Percentiles rank a stretch among this genome's conserved stretches.
phyloP scores from a whole-genome alignment of 2,797 vertebrate species.

The Falco novaeseelandiae region DNA sequence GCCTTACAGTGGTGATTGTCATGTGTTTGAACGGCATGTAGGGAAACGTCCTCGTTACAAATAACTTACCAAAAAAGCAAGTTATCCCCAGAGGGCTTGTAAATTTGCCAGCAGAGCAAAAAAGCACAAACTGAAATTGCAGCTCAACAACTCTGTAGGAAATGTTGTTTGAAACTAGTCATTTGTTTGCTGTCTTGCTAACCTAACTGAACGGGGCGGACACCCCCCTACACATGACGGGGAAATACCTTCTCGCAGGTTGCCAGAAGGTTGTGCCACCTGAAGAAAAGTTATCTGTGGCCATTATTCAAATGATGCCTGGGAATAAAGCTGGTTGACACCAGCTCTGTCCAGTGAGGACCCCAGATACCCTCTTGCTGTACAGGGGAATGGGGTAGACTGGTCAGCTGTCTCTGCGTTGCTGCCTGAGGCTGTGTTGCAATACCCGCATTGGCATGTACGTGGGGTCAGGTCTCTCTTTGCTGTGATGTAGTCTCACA shows the following conservation, averaged over 20 bases:
- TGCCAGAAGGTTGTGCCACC: background rate
- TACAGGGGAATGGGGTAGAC: accelerated
- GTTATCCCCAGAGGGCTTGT: background rate
- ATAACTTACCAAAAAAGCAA: background rate
- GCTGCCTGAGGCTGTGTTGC: background rate
- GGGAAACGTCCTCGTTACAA: background rate
- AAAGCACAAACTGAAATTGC: background rate
- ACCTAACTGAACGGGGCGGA: too few species aligned
- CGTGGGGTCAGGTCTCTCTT: too few species aligned
- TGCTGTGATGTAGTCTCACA: background rate
- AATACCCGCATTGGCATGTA: accelerated
- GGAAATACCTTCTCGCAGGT: background rate
- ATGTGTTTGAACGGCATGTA: background rate
- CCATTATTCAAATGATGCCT: background rate
- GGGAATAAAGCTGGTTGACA: background rate
- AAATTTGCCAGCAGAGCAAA: background rate
- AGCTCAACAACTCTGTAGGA: background rate
- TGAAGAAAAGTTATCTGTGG: background rate
- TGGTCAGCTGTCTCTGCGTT: background rate
- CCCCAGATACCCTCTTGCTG: background rate
- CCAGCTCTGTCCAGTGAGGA: background rate
- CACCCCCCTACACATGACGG: background rate
- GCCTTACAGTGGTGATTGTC: background rate
- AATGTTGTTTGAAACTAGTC: background rate
- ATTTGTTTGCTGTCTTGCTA: background rate